Base-by-base conservation (phyloP, 2,797 vertebrate species). In the Steatocranus sp. region DNA sequence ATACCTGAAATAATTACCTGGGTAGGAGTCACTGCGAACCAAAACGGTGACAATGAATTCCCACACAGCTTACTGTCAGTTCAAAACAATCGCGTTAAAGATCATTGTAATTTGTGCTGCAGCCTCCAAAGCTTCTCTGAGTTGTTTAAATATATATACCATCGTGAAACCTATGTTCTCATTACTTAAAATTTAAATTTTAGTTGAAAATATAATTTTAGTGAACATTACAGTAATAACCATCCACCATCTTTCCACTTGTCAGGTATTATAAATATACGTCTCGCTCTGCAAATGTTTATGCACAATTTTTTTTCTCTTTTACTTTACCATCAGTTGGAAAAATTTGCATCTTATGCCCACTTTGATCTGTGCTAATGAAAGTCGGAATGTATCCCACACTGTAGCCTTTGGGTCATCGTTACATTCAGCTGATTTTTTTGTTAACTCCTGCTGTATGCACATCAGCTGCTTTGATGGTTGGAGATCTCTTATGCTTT, bases 71-170 rank as follows among this genome's bases (percentile, higher is more conserved):
- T 84, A 66, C 88, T 66, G 25, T 68, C 66, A 82, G 79, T 86
- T 91, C 79, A 75, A 84, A 86, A 77, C 78, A 91, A 86, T 92
- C 90, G 86, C 90, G 79, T 84, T 77, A 88, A 93, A 89, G 82
- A 75, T 81, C 54, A 30, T 48, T 58, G 78, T 78, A 85, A 78
- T 93, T 91, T 66, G 81, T 79, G 80, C 81, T 30, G 63, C 79
- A 83, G 82, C 83, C 58, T 82, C 43, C 75, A 78, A 43, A 63
- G 84, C 79, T 56, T 76, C 86, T 84, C 68, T 83, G 49, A 79
- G 85, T 77, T 87, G 84, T 89, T 86, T 83, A 80, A 30, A 75
- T 63, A 77, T 75, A 27, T 70, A 41, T 70, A 32, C 77, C 48
- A 83, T 78, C 46, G 32, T 51, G n/a, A 38, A 53, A 73, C 51